Evolutionary conservation across 2,797 vertebrate species (phyloP).

Genomic region (Ceryle rudis): DNA sequence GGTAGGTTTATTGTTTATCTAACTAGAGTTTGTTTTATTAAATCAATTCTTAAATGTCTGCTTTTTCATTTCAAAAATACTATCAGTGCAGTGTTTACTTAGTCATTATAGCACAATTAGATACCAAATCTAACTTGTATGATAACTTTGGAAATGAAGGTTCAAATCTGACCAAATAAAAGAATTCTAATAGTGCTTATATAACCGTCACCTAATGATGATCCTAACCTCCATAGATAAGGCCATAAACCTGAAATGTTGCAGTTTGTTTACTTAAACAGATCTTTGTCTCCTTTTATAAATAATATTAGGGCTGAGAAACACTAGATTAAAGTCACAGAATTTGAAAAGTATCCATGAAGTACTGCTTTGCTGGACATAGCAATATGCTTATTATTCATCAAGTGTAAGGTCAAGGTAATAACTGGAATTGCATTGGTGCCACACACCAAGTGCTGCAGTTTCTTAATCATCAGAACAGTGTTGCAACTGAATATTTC

Average conservation of each 20-base stretch:
- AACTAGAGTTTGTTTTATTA: not conserved
- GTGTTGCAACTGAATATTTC: not conserved
- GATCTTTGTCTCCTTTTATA: not conserved
- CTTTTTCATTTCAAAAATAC: not conserved
- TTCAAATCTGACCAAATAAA: not conserved
- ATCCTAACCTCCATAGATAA: not conserved
- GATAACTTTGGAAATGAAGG: not conserved
- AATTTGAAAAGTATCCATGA: not conserved
- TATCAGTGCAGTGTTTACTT: not conserved
- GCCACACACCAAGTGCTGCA: not conserved
- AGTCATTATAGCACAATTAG: too few species aligned
- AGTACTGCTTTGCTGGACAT: not conserved
- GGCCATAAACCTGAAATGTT: not conserved
- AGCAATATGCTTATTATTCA: not conserved
- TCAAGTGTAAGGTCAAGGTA: not conserved
- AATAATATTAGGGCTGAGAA: not conserved
- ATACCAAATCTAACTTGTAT: not conserved
- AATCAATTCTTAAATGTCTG: not conserved
- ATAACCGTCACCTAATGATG: not conserved
- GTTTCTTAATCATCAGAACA: not conserved
- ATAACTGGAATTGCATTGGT: not conserved
- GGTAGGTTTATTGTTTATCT: not conserved
- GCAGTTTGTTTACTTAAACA: not conserved
- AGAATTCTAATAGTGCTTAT: not conserved
- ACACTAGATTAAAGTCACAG: not conserved